Evolutionary conservation across 1,140 invertebrate species (phyloP).

Genomic region (Diorhabda sublineata): DNA sequence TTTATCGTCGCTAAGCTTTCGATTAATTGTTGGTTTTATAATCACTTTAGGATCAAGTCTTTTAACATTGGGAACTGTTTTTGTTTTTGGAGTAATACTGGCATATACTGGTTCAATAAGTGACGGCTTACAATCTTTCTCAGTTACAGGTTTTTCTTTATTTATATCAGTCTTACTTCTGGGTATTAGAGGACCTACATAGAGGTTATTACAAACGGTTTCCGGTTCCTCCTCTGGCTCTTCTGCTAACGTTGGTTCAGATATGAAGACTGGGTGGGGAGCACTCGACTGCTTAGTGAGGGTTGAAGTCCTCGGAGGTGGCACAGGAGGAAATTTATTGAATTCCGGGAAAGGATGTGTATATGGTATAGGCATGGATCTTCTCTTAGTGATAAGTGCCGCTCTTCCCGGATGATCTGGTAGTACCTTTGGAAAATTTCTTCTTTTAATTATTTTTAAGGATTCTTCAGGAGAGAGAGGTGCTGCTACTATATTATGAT

Average conservation of each 20-base stretch:
- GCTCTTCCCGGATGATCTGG: conserved; percentile 61
- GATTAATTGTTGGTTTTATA: conserved; percentile 40
- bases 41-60: conserved; percentile 41
- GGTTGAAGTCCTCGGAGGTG: conserved; percentile 60
- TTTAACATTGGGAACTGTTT: not conserved
- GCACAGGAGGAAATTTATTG: conserved; percentile 55
- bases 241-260: conserved; percentile 49
- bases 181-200: conserved; percentile 53
- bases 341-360: conserved; percentile 40
- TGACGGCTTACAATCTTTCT: conserved; percentile 30
- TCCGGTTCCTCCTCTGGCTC: conserved; percentile 44
- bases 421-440: conserved; percentile 78
- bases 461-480: conserved; percentile 63
- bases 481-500: conserved; percentile 42
- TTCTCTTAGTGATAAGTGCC: conserved; percentile 48
- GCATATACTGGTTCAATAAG: conserved; percentile 1
- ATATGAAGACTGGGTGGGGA: conserved; percentile 35
- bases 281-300: conserved; percentile 50
- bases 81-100: no score
- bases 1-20: conserved; percentile 29
- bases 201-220: conserved; percentile 51
- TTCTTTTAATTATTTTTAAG: conserved; percentile 64
- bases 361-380: conserved; percentile 52
- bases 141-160: not conserved
- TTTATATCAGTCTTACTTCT: conserved; percentile 26